These are phyloP conservation scores for Ormyrus pomaceus DNA, from an alignment of 2,888 invertebrate genomes.

Conservation along the genomic window DNA sequence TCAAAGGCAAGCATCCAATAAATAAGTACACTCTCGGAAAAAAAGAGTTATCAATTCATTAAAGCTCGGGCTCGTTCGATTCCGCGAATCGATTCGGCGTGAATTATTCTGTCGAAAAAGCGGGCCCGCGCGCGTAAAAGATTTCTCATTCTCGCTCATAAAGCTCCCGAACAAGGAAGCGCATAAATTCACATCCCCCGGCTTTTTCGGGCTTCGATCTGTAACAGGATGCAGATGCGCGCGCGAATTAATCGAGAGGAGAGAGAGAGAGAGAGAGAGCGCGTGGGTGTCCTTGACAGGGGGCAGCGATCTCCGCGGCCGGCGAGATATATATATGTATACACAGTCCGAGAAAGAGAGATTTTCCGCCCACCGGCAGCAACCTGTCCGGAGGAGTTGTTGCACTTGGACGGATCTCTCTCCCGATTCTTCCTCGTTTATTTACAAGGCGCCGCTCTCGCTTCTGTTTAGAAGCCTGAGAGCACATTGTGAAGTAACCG, in stretches of 20 bases:
- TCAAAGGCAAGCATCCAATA: no score
- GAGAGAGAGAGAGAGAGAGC: conserved; percentile 52
- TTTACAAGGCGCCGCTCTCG: conserved; percentile 18
- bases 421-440: conserved; percentile 22
- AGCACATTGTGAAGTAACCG: conserved; percentile 28
- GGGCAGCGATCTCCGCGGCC: conserved; percentile 71
- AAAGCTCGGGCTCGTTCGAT: no score
- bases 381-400: conserved; percentile 24
- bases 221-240: conserved; percentile 47
- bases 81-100: no score
- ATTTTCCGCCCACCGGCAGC: conserved; percentile 38
- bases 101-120: no score
- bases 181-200: conserved; percentile 34
- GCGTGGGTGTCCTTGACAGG: conserved; percentile 72
- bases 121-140: no score
- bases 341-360: conserved; percentile 16
- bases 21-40: no score
- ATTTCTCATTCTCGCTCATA: no score
- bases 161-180: conserved; percentile 13
- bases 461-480: conserved; percentile 25
- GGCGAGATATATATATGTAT: conserved; percentile 27
- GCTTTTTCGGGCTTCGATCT: conserved; percentile 42
- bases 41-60: no score
- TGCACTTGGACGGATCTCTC: conserved; percentile 4
- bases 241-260: conserved; percentile 33